Evolutionary conservation across 2,797 vertebrate species (phyloP).

Genomic region (Melanotaenia trifasciata): DNA sequence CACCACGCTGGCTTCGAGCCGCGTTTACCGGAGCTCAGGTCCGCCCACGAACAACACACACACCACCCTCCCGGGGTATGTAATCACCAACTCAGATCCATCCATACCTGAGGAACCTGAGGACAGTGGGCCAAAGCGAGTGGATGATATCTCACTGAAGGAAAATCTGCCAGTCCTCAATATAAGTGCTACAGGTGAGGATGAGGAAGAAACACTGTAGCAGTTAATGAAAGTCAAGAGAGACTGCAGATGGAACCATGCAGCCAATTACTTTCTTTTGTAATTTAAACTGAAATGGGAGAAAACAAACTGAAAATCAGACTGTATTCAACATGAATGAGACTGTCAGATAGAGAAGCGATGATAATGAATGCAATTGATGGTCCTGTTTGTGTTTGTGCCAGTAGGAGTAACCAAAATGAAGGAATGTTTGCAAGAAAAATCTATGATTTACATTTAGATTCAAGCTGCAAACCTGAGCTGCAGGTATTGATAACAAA

Average conservation of each 20-base stretch:
- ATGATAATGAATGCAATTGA: background rate
- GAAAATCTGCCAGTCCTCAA: slow-evolving; percentile 61
- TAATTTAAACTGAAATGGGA: slow-evolving; percentile 6
- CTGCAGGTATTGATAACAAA: slow-evolving; percentile 6
- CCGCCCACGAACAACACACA: slow-evolving; percentile 60
- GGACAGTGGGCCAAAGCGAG: slow-evolving; percentile 67
- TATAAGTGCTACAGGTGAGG: slow-evolving; percentile 48
- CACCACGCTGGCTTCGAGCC: slow-evolving; percentile 78
- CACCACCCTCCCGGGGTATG: slow-evolving; percentile 85
- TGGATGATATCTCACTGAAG: slow-evolving; percentile 78
- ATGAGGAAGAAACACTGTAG: slow-evolving; percentile 77
- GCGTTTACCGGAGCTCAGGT: slow-evolving; percentile 44
- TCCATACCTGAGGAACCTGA: slow-evolving; percentile 76
- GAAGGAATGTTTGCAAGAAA: background rate
- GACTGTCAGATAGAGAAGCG: background rate
- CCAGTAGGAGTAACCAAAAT: background rate
- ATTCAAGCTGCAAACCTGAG: background rate
- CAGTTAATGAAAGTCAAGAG: background rate
- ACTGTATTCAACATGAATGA: background rate
- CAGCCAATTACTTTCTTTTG: background rate
- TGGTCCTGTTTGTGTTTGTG: background rate
- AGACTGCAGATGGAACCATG: background rate
- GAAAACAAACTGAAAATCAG: background rate
- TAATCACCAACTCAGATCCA: slow-evolving; percentile 86
- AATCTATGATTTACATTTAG: background rate